Evolutionary conservation across 2,113 vertebrate species (phyloP), one percentile per base, ranked within the genome.

Genomic region (Procavia capensis): DNA sequence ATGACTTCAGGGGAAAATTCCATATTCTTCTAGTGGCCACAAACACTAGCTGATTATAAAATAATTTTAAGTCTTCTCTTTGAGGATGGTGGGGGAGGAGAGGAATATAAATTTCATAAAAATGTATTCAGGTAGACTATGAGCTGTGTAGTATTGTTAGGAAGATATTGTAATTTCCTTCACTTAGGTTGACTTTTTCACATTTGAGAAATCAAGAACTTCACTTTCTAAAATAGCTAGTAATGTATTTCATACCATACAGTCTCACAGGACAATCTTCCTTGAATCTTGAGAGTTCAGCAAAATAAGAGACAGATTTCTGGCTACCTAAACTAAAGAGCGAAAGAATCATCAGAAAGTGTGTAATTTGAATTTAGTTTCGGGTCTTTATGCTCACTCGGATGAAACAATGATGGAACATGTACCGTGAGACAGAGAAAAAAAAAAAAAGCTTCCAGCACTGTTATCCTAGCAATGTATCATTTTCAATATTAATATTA

Each of bases 11-110:
- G 70, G 50, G 36, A 68, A 54, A 96, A 78, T 36, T 96, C 59
- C 8, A 25, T 45, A 25, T 84, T 89, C 43, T 50, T 39, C 13
- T 81, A 39, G 59, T 24, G 14, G 57, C 10, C 36, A 41, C 66
- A 96, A 96, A 95, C 36, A 41, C 22, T 78, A 59, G 54, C 1
- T 76, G 82, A 22, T 79, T 34, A 1, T 85, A 50, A 86, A 85
- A 81, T 27, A 91, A 90, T 45, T 50, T 82, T 68, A 50, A 95
- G 92, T 63, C 27, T 59, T 91, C n/a, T 94, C 24, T 10, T 45
- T 90, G 47, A 90, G 20, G 13, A 86, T 89, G 24, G 90, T 85
- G 29, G n/a, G 36, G 22, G 6, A 43, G 68, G 24, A 16, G 25
- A 29, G n/a, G 27, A 0, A 4, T n/a, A 41, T 45, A 54, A 0